These are phyloP conservation scores for Catostomus latipinnis DNA, from an alignment of 2,797 vertebrate species.

Conservation along the genomic window DNA sequence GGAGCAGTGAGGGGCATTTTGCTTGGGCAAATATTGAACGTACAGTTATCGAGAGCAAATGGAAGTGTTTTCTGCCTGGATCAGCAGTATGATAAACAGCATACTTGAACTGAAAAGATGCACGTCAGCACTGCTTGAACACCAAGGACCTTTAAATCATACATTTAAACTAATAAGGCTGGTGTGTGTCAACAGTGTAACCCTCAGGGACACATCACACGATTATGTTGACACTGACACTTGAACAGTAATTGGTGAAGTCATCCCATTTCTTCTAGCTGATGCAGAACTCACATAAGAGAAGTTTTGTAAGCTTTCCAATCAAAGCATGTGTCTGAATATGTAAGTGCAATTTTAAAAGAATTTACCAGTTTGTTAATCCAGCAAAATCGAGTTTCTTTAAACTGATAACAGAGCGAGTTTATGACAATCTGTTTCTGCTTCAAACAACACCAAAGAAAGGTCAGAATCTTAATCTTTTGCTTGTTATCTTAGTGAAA, in stretches of 20 bases:
- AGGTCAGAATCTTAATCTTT: conserved; percentile 15
- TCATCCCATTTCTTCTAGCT: neutral
- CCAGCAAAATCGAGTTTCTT: conserved; percentile 58
- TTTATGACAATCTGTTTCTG: conserved; percentile 57
- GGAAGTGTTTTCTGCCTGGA: conserved; percentile 15
- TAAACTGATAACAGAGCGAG: conserved; percentile 54
- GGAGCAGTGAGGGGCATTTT: conserved; percentile 31
- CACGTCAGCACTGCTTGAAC: conserved; percentile 23
- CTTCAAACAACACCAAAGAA: conserved; percentile 35
- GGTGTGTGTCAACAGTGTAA: conserved; percentile 13
- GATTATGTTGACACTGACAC: neutral
- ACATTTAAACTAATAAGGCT: conserved; percentile 18
- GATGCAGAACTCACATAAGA: neutral
- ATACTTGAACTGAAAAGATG: neutral
- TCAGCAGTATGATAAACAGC: conserved; percentile 27
- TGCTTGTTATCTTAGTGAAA: neutral
- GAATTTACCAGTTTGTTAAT: conserved; percentile 71
- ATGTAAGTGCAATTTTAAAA: conserved; percentile 65
- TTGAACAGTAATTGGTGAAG: neutral
- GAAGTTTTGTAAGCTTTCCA: neutral
- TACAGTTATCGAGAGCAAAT: conserved; percentile 21
- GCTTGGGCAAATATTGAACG: conserved; percentile 29
- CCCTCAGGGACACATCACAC: neutral
- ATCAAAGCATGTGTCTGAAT: conserved; percentile 55
- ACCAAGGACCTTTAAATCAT: conserved; percentile 19